Percentiles rank a stretch among this genome's conserved stretches.
phyloP scores from a whole-genome alignment of 1,140 invertebrate genomes.

The Listronotus bonariensis region DNA sequence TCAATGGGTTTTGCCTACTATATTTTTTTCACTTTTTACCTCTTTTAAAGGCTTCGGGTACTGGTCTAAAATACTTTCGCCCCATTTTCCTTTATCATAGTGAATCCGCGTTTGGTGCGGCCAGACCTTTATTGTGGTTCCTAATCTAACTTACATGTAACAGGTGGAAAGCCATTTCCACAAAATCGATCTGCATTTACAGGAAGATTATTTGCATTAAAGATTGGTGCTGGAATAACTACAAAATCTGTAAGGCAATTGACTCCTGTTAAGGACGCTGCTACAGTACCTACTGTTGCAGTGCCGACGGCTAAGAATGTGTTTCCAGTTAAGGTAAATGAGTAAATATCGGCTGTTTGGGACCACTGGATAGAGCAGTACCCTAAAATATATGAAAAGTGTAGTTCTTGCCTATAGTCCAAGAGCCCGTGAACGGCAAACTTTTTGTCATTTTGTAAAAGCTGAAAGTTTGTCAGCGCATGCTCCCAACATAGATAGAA shows the following conservation, averaged over 20 bases:
- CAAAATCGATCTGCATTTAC: conserved; percentile 71
- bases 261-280: conserved; percentile 60
- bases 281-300: conserved; percentile 61
- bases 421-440: background rate
- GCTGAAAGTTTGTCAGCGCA: too few species aligned
- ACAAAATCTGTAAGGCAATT: conserved; percentile 74
- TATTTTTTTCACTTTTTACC: too few species aligned
- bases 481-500: too few species aligned
- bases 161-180: conserved; percentile 69
- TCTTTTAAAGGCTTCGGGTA: too few species aligned
- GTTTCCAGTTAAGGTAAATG: conserved; percentile 73
- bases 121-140: too few species aligned
- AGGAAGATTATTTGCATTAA: conserved; percentile 43
- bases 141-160: conserved; percentile 67
- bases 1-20: too few species aligned
- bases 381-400: conserved; percentile 55
- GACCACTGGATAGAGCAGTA: conserved; percentile 71
- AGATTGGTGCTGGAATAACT: conserved; percentile 69
- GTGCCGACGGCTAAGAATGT: conserved; percentile 46
- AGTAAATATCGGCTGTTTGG: conserved; percentile 61
- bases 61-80: too few species aligned
- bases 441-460: background rate
- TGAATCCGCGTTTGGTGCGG: too few species aligned
- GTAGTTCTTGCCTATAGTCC: background rate
- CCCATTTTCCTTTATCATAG: too few species aligned